Evolutionary conservation across 2,888 invertebrate genomes (phyloP).

Genomic region (Heliconius hortense): DNA sequence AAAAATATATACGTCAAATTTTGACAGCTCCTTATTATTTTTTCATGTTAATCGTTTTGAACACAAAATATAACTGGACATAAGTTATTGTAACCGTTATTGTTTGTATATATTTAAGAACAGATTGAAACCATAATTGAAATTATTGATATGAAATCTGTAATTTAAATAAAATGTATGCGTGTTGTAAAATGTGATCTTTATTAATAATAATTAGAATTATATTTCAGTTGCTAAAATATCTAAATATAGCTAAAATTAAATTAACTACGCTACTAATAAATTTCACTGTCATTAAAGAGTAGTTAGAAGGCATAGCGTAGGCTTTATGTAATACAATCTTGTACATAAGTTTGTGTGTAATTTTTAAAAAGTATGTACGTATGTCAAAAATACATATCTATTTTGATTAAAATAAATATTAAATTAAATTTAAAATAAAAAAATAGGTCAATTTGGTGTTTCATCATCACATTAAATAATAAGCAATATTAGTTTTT

Average conservation of each 20-base stretch:
- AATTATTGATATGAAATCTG: conserved; percentile 29
- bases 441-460: neutral
- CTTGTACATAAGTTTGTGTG: conserved; percentile 22
- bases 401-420: neutral
- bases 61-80: neutral
- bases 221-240: conserved; percentile 43
- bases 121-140: neutral
- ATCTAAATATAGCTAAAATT: conserved; percentile 25
- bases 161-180: conserved; percentile 51
- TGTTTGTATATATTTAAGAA: neutral
- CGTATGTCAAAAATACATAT: neutral
- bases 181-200: conserved; percentile 70
- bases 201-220: conserved; percentile 57
- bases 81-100: neutral
- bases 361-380: neutral
- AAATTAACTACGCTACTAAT: conserved; percentile 21
- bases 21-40: neutral
- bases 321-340: conserved; percentile 37
- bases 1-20: neutral
- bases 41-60: neutral
- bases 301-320: conserved; percentile 42
- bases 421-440: neutral
- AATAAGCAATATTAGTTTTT: conserved; percentile 1
- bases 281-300: conserved; percentile 22
- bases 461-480: conserved; percentile 6